Base-by-base conservation (phyloP, 2,113 vertebrate genomes). In the Brevimyrus niger region DNA sequence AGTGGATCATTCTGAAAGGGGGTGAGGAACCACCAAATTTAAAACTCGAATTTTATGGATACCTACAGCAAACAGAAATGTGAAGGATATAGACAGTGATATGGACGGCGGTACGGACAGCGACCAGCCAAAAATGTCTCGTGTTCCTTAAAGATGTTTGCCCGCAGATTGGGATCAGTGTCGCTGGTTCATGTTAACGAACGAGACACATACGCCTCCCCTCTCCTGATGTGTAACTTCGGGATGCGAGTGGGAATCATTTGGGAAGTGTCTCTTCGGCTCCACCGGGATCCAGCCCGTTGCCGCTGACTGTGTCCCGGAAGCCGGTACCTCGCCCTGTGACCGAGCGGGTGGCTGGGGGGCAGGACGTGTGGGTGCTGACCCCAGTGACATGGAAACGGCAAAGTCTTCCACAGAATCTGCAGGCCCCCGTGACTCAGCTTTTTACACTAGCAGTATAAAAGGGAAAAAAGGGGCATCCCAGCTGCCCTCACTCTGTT, bases 351-450 rank as follows among this genome's bases (percentile, higher is more conserved):
- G 31, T 38, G 31, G 27, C 69, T 55, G 10, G 27, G 15, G 46
- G 27, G 48, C 84, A 44, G 89, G 84, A 89, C 53, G 38, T 73
- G 46, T 89, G 84, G 44, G 21, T 48, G 31, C 6, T 86, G 58
- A n/a, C 89, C 83, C 42, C 7, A 50, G 47, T 61, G 80, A 88
- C 87, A 73, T 46, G 46, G 69, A 80, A 42, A 51, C 53, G 2
- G 13, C 44, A 3, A 13, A 47, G 31, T 65, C 35, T 86, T 27
- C 21, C 19, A 73, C 11, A 11, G 80, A 47, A 17, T 47, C 80
- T 46, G 76, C 27, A 50, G 47, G 61, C 73, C 46, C 61, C 31
- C 9, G 46, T 89, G 47, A 89, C 84, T 17, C 61, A 5, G 8
- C 23, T 27, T 51, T 87, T 53, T 55, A 55, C 88, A 58, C 48